These are phyloP conservation scores for Cheilosia soror DNA, from an alignment of 2,888 invertebrate genomes.

Conservation along the genomic window DNA sequence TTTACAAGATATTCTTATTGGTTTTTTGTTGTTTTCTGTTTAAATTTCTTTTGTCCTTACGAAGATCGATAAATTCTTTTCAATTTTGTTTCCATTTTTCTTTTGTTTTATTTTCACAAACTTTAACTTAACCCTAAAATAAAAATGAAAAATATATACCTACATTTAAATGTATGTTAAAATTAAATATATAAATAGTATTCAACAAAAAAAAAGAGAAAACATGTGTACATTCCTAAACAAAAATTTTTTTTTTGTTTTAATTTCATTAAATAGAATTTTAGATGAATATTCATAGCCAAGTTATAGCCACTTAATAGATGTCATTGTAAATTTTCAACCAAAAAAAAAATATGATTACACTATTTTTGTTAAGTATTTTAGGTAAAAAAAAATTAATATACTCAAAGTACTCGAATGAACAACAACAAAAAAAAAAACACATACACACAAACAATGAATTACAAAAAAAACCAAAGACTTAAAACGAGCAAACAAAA, in stretches of 20 bases:
- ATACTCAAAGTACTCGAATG: slow-evolving; percentile 39
- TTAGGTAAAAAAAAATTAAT: slow-evolving; percentile 37
- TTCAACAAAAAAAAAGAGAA: neutral
- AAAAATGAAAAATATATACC: slow-evolving; percentile 21
- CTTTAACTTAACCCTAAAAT: slow-evolving; percentile 16
- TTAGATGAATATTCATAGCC: slow-evolving; percentile 57
- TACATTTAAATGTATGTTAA: slow-evolving; percentile 42
- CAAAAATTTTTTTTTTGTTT: slow-evolving; percentile 22
- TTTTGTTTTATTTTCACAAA: slow-evolving; percentile 10
- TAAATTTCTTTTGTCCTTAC: slow-evolving; percentile 64
- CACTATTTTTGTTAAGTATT: slow-evolving; percentile 67
- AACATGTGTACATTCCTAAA: slow-evolving; percentile 61
- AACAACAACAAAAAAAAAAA: slow-evolving; percentile 11
- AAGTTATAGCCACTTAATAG: slow-evolving; percentile 62
- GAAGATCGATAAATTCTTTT: slow-evolving; percentile 61
- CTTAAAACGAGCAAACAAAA: slow-evolving; percentile 46
- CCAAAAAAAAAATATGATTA: slow-evolving; percentile 40
- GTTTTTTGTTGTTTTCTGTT: slow-evolving; percentile 7
- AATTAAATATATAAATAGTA: slow-evolving; percentile 38
- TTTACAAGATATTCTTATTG: slow-evolving; percentile 53
- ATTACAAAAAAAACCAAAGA: slow-evolving; percentile 51
- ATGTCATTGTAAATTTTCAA: slow-evolving; percentile 67
- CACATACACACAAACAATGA: slow-evolving; percentile 15
- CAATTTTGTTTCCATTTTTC: neutral
- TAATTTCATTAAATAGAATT: slow-evolving; percentile 55